phyloP scores from a whole-genome alignment of 1,140 invertebrate genomes.

The Cryptotermes secundus region DNA sequence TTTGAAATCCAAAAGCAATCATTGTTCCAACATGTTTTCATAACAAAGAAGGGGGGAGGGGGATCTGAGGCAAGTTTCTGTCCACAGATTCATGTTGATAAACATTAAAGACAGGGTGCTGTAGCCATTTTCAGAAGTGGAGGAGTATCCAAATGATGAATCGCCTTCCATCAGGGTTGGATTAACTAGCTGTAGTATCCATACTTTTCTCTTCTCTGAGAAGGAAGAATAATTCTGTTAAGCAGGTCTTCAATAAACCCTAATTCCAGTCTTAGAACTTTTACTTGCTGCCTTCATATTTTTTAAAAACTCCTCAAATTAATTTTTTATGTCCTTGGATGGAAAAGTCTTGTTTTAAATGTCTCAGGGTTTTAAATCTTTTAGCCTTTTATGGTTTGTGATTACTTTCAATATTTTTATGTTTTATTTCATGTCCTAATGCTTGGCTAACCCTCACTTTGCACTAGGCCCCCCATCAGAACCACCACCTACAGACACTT shows the following conservation, averaged over 20 bases:
- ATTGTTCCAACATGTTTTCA: neutral
- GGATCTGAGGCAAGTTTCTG: neutral
- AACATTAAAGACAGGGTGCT: neutral
- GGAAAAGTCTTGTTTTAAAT: constrained; percentile 17
- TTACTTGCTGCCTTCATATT: neutral
- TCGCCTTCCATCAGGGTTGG: neutral
- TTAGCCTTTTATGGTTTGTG: neutral
- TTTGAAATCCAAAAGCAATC: neutral
- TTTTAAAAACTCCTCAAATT: neutral
- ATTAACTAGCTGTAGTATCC: neutral
- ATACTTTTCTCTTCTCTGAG: neutral
- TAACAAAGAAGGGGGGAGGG: neutral
- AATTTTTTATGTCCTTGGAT: constrained; percentile 20
- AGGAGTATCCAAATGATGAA: neutral
- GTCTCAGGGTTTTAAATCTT: constrained; percentile 13
- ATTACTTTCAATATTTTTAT: constrained; percentile 19
- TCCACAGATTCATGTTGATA: neutral
- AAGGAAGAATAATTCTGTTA: neutral
- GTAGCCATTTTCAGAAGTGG: neutral
- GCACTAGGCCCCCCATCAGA: constrained; percentile 32
- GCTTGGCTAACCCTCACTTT: constrained; percentile 33
- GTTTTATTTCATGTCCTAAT: constrained; percentile 21
- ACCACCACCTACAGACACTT: constrained; percentile 44
- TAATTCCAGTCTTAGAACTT: neutral
- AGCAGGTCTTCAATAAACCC: neutral